Conservation (phyloP, 2,888 invertebrate species). For the Teleogryllus oceanicus region DNA sequence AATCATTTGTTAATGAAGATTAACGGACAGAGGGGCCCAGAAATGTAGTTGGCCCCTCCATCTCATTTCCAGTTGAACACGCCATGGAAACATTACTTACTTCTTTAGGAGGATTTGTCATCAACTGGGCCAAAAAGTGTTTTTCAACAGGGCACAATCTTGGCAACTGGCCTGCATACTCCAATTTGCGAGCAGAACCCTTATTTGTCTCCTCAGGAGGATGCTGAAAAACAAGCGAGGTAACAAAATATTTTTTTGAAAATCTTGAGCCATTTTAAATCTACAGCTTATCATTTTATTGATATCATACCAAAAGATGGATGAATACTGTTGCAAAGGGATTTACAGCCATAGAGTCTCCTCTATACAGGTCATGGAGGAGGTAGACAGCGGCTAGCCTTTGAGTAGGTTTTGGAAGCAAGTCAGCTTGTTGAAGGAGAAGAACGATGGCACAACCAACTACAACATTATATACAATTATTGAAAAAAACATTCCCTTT, state of each 20-base stretch:
- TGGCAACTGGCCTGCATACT: slow-evolving; percentile 56
- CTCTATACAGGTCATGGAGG: slow-evolving; percentile 66
- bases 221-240: slow-evolving; percentile 44
- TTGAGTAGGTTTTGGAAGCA: slow-evolving; percentile 65
- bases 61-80: background rate
- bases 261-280: background rate
- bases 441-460: slow-evolving; percentile 61
- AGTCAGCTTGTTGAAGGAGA: slow-evolving; percentile 65
- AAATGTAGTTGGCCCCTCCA: too few species aligned
- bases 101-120: slow-evolving; percentile 66
- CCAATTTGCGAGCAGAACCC: slow-evolving; percentile 48
- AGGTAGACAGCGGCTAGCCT: slow-evolving; percentile 65
- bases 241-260: background rate
- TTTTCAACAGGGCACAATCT: slow-evolving; percentile 62
- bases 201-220: slow-evolving; percentile 49
- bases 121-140: slow-evolving; percentile 66
- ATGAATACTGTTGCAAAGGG: slow-evolving; percentile 71
- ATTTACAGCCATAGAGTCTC: slow-evolving; percentile 62
- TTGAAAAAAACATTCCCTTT: too few species aligned
- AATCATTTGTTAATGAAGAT: too few species aligned
- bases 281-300: too few species aligned
- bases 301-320: slow-evolving; percentile 58
- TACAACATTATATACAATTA: slow-evolving; percentile 41
- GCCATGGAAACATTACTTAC: slow-evolving; percentile 49
- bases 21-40: too few species aligned